Conservation (phyloP, 2,113 vertebrate genomes). For the Oncorhynchus nerka region DNA sequence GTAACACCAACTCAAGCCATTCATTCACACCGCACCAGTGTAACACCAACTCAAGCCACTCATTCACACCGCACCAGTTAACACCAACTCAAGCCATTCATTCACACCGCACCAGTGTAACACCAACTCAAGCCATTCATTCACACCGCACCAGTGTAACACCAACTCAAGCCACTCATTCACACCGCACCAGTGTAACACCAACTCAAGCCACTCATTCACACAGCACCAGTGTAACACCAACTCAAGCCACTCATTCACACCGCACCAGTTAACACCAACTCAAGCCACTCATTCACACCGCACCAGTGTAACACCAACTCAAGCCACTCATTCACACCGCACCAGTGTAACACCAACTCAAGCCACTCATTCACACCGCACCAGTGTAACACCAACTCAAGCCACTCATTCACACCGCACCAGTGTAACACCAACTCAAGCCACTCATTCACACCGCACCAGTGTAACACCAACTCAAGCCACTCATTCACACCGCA, state of each 20-base stretch:
- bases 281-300: no score
- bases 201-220: not conserved
- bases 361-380: not conserved
- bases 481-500: not conserved
- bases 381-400: not conserved
- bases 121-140: not conserved
- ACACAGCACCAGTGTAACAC: no score
- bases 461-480: not conserved
- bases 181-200: not conserved
- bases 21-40: no score
- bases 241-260: not conserved
- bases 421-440: no score
- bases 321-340: no score
- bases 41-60: no score
- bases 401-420: not conserved
- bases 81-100: not conserved
- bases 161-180: not conserved
- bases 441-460: not conserved
- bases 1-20: not conserved
- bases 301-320: not conserved
- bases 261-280: no score
- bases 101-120: no score
- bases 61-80: no score
- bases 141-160: conserved; percentile 1
- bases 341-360: no score